Evolutionary conservation across 2,888 invertebrate species (phyloP).

Genomic region (Drosophila greeni): DNA sequence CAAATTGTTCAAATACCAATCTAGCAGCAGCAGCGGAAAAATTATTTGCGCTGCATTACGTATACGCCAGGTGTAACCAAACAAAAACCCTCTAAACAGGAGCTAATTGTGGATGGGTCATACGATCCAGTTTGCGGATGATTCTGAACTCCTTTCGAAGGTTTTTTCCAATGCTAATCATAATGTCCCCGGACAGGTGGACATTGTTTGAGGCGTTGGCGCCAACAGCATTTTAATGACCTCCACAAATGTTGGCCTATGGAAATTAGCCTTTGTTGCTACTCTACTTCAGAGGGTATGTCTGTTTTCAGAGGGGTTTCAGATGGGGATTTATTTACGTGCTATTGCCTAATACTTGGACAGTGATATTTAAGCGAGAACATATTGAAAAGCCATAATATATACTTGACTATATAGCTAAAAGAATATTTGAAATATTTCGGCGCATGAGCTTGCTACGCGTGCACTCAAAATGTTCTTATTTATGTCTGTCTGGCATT

Average conservation of each 20-base stretch:
- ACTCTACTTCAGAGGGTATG: slow-evolving; percentile 10
- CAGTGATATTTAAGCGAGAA: background rate
- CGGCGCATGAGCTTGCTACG: background rate
- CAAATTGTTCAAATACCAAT: slow-evolving; percentile 29
- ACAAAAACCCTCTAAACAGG: slow-evolving; percentile 34
- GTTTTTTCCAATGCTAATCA: slow-evolving; percentile 39
- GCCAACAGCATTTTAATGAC: slow-evolving; percentile 31
- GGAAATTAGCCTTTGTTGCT: slow-evolving; percentile 12
- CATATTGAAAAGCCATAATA: background rate
- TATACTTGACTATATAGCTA: background rate
- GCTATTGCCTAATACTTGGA: background rate
- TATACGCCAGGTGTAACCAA: slow-evolving; percentile 61
- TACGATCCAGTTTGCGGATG: slow-evolving; percentile 12
- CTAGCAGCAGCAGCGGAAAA: slow-evolving; percentile 11
- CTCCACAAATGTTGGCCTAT: slow-evolving; percentile 38
- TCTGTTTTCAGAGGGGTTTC: background rate
- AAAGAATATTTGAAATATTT: slow-evolving; percentile 3
- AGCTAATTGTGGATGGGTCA: slow-evolving; percentile 30
- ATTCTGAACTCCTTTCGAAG: slow-evolving; percentile 30
- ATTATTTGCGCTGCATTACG: slow-evolving; percentile 45
- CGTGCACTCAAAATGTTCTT: slow-evolving; percentile 2
- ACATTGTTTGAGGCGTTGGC: slow-evolving; percentile 45
- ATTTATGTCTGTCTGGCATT: background rate
- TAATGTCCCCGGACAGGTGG: slow-evolving; percentile 31
- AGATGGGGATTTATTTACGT: background rate